phyloP scores from a whole-genome alignment of 2,797 vertebrate genomes.

The Etheostoma perlongum region DNA sequence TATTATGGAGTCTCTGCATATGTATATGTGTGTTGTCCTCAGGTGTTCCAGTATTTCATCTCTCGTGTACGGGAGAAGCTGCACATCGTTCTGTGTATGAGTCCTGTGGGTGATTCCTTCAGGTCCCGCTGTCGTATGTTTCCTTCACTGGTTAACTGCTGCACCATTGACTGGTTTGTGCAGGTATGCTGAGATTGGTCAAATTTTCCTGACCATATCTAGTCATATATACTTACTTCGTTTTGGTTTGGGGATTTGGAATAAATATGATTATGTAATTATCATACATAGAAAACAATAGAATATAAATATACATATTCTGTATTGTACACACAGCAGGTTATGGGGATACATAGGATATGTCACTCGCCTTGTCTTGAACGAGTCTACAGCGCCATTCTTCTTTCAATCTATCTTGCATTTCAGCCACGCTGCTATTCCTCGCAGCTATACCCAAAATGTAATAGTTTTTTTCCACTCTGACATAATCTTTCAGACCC shows the following conservation, averaged over 20 bases:
- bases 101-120: conserved; percentile 89
- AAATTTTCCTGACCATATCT: background rate
- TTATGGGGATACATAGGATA: background rate
- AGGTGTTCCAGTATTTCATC: conserved; percentile 91
- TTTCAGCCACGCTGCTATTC: background rate
- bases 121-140: conserved; percentile 91
- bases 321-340: background rate
- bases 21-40: background rate
- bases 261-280: background rate
- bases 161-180: conserved; percentile 92
- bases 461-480: background rate
- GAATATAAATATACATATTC: background rate
- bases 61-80: conserved; percentile 88
- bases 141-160: conserved; percentile 91
- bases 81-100: conserved; percentile 91
- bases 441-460: background rate
- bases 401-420: background rate
- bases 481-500: background rate
- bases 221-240: background rate
- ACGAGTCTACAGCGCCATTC: background rate
- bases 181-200: conserved; percentile 76
- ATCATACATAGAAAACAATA: background rate
- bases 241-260: background rate
- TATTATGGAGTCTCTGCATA: background rate
- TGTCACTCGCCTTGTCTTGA: background rate